A percentile compares a stretch with the other conserved stretches of the same genome.
phyloP scores from a whole-genome alignment of 2,888 invertebrate species.

The Euzetes globulus region DNA sequence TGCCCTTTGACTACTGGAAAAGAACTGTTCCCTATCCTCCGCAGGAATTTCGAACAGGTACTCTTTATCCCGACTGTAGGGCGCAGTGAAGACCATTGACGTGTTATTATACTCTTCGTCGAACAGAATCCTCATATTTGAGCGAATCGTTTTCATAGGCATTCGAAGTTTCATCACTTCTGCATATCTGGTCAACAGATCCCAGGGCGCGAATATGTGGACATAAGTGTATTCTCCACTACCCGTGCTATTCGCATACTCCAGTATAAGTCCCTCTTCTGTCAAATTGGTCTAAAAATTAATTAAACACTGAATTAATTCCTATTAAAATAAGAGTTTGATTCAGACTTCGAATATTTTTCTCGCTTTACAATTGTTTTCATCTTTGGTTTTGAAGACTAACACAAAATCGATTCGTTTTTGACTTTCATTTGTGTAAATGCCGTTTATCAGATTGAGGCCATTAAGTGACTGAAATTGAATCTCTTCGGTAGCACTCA shows the following conservation, averaged over 20 bases:
- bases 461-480: background rate
- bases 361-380: slow-evolving; percentile 27
- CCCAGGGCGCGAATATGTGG: slow-evolving; percentile 78
- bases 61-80: slow-evolving; percentile 82
- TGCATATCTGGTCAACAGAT: slow-evolving; percentile 74
- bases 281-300: slow-evolving; percentile 54
- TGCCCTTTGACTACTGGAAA: slow-evolving; percentile 73
- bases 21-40: slow-evolving; percentile 66
- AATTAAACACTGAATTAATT: background rate
- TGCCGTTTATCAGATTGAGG: background rate
- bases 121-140: slow-evolving; percentile 26
- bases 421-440: background rate
- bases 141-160: slow-evolving; percentile 64
- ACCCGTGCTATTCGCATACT: slow-evolving; percentile 55
- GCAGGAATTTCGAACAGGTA: slow-evolving; percentile 74
- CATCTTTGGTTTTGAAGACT: slow-evolving; percentile 35
- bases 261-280: slow-evolving; percentile 65
- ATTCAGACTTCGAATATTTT: slow-evolving; percentile 57
- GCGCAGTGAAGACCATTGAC: slow-evolving; percentile 66
- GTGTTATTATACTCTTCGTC: slow-evolving; percentile 48
- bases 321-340: background rate
- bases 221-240: slow-evolving; percentile 58
- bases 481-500: background rate
- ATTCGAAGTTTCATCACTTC: slow-evolving; percentile 84
- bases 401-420: slow-evolving; percentile 41